Evolutionary conservation across 2,797 vertebrate genomes (phyloP), one percentile per base, ranked within the genome.

Genomic region (Characodon lateralis): DNA sequence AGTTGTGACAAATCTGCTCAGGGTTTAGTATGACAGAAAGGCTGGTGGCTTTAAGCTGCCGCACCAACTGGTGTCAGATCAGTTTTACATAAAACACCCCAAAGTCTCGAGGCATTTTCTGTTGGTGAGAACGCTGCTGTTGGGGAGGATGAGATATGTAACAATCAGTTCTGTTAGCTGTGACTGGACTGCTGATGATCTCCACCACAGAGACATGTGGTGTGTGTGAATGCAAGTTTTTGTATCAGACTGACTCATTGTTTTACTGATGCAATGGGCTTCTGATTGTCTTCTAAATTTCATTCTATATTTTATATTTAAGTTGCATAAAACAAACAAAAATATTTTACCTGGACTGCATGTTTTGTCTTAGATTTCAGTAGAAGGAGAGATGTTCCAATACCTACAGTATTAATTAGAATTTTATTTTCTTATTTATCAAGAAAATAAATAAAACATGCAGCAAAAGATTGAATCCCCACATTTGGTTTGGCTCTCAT

Each of bases 161-260:
- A 87, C 89, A 87, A 86, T 88, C 87, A 88, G 61, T 71, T 89
- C 82, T 83, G 72, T 80, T 89, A 24, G 72, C 88, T 93, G 84
- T 87, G 89, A 89, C 85, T 76, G 63, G 80, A 79, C 85, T 88
- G 84, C 79, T 80, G 85, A 84, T 89, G 88, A 81, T 84, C 84
- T 76, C 82, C 76, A 76, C 71, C 83, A 79, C 82, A 69, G 69
- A 85, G 83, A 87, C 26, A 35, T 59, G 78, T 51, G 75, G 83
- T 75, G 43, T 77, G 3, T 74, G 79, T 48, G 22, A 82, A 80
- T 75, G 74, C 77, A 77, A 77, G 74, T 77, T 79, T 73, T 71
- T 69, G 61, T 75, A 61, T 65, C 68, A 68, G 56, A 78, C 80
- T 86, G 77, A 85, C 77, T 89, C 82, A 89, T 89, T 72, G 43